A percentile compares a stretch with the other conserved stretches of the same genome.
Evolutionary conservation across 2,797 vertebrate species (phyloP).

Genomic region (Acanthurus tractus): DNA sequence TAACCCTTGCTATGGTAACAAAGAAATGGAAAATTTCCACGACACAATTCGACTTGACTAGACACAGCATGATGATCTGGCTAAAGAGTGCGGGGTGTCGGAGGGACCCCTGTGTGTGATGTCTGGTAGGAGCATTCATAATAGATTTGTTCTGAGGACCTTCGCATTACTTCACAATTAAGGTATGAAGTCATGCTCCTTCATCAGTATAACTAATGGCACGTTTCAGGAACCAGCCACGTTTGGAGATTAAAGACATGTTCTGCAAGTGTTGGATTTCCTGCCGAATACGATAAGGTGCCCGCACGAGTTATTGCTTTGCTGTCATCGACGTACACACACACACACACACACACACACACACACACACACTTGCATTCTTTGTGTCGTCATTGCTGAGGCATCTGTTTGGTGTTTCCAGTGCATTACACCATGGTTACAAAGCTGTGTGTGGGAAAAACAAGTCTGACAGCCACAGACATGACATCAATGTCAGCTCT

Average conservation of each 20-base stretch:
- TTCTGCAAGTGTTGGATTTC: conserved; percentile 68
- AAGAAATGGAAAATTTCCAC: conserved; percentile 63
- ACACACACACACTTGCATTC: conserved; percentile 22
- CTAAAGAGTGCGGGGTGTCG: conserved; percentile 61
- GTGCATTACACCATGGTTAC: conserved; percentile 53
- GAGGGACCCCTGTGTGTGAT: conserved; percentile 68
- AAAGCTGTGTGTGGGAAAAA: conserved; percentile 20
- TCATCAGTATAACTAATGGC: conserved; percentile 82
- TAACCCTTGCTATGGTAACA: conserved; percentile 57
- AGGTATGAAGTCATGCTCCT: conserved; percentile 84
- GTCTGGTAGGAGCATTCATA: conserved; percentile 76
- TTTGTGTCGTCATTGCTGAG: conserved; percentile 56
- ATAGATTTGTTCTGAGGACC: conserved; percentile 85
- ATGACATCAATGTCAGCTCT: conserved; percentile 39
- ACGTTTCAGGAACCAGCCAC: conserved; percentile 67
- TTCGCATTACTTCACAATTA: conserved; percentile 79
- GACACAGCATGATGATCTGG: conserved; percentile 61
- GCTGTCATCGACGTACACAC: conserved; percentile 54
- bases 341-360: background rate
- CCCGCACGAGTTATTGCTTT: conserved; percentile 56
- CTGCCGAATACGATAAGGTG: conserved; percentile 74
- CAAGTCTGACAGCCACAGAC: conserved; percentile 42
- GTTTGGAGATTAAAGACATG: conserved; percentile 73
- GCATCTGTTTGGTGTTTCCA: conserved; percentile 66
- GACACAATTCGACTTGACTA: conserved; percentile 58